Evolutionary conservation across 2,797 vertebrate genomes (phyloP).

Genomic region (Falco novaeseelandiae): DNA sequence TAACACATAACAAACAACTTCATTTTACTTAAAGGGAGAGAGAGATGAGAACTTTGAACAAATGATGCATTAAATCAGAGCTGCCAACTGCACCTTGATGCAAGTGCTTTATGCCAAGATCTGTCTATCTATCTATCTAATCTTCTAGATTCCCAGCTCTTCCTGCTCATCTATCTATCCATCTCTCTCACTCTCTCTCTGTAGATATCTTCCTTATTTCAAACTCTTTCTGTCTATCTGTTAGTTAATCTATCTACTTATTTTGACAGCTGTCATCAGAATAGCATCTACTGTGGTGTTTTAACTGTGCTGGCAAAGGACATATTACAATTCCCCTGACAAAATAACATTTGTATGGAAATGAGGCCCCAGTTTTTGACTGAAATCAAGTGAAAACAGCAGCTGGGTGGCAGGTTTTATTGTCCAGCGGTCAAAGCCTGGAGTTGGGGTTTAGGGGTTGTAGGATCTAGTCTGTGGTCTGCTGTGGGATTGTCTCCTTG

Average conservation of each 20-base stretch:
- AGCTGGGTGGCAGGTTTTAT: background rate
- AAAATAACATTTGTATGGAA: background rate
- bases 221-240: slow-evolving; percentile 29
- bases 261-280: slow-evolving; percentile 52
- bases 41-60: slow-evolving; percentile 46
- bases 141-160: slow-evolving; percentile 45
- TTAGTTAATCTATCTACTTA: slow-evolving; percentile 41
- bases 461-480: background rate
- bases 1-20: slow-evolving; percentile 52
- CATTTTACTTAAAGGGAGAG: slow-evolving; percentile 31
- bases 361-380: background rate
- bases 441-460: background rate
- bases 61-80: slow-evolving; percentile 23
- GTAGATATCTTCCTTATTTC: slow-evolving; percentile 13
- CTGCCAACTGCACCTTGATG: slow-evolving; percentile 53
- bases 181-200: slow-evolving; percentile 13
- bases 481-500: background rate
- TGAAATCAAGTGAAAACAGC: background rate
- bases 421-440: background rate
- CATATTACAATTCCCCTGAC: background rate
- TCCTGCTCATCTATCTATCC: slow-evolving; percentile 56
- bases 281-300: background rate
- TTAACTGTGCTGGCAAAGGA: slow-evolving; percentile 10
- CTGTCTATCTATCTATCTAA: slow-evolving; percentile 53
- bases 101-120: slow-evolving; percentile 24